Conservation (phyloP, 2,113 vertebrate genomes). For the Campylorhamphus procurvoides region DNA sequence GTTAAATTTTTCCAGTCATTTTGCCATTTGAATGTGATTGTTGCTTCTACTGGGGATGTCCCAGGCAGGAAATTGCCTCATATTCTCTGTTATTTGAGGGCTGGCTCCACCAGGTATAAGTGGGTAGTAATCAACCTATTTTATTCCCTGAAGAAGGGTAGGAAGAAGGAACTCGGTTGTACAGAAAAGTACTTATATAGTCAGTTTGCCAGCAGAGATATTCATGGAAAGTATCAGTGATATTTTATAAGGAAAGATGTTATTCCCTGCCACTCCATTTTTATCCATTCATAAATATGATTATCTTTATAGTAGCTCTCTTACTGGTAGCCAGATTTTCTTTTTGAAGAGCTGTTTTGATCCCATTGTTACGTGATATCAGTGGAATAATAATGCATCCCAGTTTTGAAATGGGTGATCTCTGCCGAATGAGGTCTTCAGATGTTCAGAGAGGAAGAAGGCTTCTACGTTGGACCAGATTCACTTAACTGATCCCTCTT, state of each 20-base stretch:
- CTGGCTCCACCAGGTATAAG: neutral
- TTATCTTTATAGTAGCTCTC: neutral
- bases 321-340: neutral
- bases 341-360: neutral
- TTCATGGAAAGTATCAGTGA: neutral
- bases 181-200: neutral
- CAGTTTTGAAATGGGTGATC: neutral
- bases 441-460: neutral
- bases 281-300: neutral
- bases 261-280: neutral
- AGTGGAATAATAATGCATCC: neutral
- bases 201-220: neutral
- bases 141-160: neutral
- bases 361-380: neutral
- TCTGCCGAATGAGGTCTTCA: neutral
- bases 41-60: neutral
- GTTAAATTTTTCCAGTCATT: neutral
- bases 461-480: neutral
- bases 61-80: neutral
- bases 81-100: neutral
- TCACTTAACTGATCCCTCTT: neutral
- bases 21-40: neutral
- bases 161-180: neutral
- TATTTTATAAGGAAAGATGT: neutral
- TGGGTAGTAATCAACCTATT: neutral